Evolutionary conservation across 2,888 invertebrate genomes (phyloP).

Genomic region (Syritta pipiens): DNA sequence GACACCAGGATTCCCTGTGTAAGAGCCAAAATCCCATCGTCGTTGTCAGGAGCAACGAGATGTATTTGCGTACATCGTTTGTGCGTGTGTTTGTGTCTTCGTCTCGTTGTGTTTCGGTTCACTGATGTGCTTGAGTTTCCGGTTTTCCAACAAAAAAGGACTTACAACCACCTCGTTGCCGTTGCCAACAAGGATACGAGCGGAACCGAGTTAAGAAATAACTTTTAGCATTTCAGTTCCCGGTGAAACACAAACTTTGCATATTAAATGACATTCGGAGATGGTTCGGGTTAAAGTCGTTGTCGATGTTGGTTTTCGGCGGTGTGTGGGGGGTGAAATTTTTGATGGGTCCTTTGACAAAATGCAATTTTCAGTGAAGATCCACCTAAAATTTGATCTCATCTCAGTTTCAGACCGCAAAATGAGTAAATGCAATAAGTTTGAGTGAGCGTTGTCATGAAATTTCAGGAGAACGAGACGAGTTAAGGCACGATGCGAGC

Average conservation of each 20-base stretch:
- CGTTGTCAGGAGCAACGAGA: conserved; percentile 38
- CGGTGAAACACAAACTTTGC: conserved; percentile 74
- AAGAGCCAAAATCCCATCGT: conserved; percentile 54
- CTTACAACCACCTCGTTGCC: conserved; percentile 45
- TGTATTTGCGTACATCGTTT: no score
- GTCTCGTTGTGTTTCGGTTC: conserved; percentile 22
- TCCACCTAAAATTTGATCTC: conserved; percentile 58
- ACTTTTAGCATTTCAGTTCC: conserved; percentile 58
- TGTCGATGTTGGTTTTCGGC: conserved; percentile 27
- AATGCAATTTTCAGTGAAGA: conserved; percentile 63
- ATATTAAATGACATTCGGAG: conserved; percentile 77
- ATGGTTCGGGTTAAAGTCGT: conserved; percentile 72
- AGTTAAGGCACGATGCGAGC: no score
- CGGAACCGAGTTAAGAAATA: conserved; percentile 61
- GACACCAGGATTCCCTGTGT: conserved; percentile 41
- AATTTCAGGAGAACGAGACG: no score
- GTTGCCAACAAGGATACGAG: conserved; percentile 43
- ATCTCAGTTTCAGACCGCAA: conserved; percentile 44
- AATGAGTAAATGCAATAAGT: conserved; percentile 65
- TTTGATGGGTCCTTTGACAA: conserved; percentile 64
- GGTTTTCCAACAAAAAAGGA: conserved; percentile 58
- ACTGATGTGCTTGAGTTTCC: conserved; percentile 51
- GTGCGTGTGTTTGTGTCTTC: no score
- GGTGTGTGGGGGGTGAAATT: neutral
- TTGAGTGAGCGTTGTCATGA: no score